Base-by-base conservation (phyloP, 2,888 invertebrate genomes). In the Apodemia duryi region DNA sequence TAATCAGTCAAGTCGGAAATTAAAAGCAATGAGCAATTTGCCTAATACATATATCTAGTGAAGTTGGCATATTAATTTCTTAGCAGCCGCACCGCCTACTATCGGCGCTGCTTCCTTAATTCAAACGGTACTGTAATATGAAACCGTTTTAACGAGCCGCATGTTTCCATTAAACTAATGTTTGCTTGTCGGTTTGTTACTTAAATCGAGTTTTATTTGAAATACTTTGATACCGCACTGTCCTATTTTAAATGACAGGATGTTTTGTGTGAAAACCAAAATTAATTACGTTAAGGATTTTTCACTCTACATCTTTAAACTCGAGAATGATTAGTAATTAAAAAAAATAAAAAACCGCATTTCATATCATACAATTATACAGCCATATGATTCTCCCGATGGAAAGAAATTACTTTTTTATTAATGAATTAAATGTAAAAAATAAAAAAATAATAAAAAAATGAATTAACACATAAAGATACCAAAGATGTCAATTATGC, bases 91-190 rank as follows among this genome's bases (percentile, higher is more conserved):
- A 29, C 54, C 54, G 54, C 54, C 54, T 54, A 54, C 51, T 29
- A 63, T 68, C 51, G 46, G 10, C 43, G 10, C 43, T 11, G 21
- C 62, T 66, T 69, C 68, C 67, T 67, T 70, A 68, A 65, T 68
- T 71, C 67, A 64, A 67, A 64, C 54, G 54, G 54, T 54, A 64
- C 66, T 63, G 71, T 69, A 71, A 71, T 67, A 65, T 62, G 68
- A 71, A 63, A 71, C 71, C 70, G 68, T 68, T 70, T 69, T 70
- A 71, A 72, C 70, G 67, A 67, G 68, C 46, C 46, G 13, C 67
- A 67, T 70, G 71, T 64, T 61, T 68, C 67, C 69, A 69, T 68
- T 69, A 70, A 69, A 68, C 65, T 66, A 57, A 65, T 49, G 63
- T 69, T 65, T 67, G 67, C 66, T 63, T 63, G 43, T 68, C 68